These are phyloP conservation scores for Drosophila quinaria DNA, from an alignment of 2,888 invertebrate species.

Conservation along the genomic window DNA sequence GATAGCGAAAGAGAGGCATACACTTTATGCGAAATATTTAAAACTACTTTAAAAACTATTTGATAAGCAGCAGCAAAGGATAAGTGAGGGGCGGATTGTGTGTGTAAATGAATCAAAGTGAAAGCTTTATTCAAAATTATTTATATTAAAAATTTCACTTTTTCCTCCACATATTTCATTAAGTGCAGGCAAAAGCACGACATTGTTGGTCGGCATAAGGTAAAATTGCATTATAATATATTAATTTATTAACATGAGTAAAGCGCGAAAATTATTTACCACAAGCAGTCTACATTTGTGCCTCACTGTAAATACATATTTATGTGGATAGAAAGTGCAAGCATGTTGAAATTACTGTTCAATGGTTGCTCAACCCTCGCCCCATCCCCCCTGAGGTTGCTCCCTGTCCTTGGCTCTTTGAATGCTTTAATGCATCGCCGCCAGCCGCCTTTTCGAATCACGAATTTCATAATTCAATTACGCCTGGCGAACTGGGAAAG, in stretches of 20 bases:
- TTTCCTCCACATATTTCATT: slow-evolving; percentile 52
- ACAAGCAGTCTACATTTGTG: slow-evolving; percentile 14
- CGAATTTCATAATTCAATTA: slow-evolving; percentile 72
- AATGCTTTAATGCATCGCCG: slow-evolving; percentile 43
- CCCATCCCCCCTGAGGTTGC: slow-evolving; percentile 8
- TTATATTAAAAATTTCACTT: slow-evolving; percentile 73
- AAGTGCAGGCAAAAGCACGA: slow-evolving; percentile 34
- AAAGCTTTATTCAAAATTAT: slow-evolving; percentile 58
- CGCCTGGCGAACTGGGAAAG: slow-evolving; percentile 35
- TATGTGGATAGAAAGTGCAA: slow-evolving; percentile 48
- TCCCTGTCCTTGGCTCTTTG: slow-evolving; percentile 40
- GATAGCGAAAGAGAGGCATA: slow-evolving; percentile 6
- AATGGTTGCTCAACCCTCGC: slow-evolving; percentile 44
- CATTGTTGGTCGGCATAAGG: slow-evolving; percentile 24
- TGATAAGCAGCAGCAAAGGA: slow-evolving; percentile 13
- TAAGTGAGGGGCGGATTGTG: neutral
- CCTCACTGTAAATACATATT: neutral
- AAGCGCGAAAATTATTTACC: slow-evolving; percentile 61
- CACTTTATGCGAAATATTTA: slow-evolving; percentile 49
- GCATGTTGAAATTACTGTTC: slow-evolving; percentile 58
- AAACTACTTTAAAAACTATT: slow-evolving; percentile 51
- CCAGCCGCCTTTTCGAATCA: slow-evolving; percentile 36
- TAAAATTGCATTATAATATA: slow-evolving; percentile 69
- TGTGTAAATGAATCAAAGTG: slow-evolving; percentile 38
- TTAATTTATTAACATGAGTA: slow-evolving; percentile 64